A percentile compares a stretch with the other conserved stretches of the same genome.
phyloP scores from a whole-genome alignment of 2,888 invertebrate species.

The Calephelis perditalis region DNA sequence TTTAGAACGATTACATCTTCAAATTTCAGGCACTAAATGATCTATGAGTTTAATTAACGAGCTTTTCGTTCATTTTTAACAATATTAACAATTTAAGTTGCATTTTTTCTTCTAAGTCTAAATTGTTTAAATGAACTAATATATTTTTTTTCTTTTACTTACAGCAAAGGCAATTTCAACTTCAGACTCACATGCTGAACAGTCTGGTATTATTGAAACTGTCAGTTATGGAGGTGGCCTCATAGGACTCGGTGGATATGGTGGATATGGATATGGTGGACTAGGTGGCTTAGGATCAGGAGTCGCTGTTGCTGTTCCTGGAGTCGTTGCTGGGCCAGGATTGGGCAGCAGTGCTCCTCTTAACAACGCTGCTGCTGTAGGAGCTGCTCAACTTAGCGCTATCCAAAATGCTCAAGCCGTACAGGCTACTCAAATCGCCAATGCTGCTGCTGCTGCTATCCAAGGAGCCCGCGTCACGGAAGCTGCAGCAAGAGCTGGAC shows the following conservation, averaged over 20 bases:
- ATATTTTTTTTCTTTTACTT: slow-evolving; percentile 4
- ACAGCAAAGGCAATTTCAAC: slow-evolving; percentile 35
- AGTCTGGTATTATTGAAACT: slow-evolving; percentile 39
- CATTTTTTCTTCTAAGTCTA: background rate
- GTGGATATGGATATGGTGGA: background rate
- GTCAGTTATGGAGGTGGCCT: background rate
- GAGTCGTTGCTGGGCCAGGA: slow-evolving; percentile 16
- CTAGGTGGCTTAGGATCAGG: too few relatives aligned
- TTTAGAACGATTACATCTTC: too few relatives aligned
- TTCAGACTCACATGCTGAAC: slow-evolving; percentile 46
- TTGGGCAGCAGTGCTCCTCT: slow-evolving; percentile 40
- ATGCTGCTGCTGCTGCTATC: slow-evolving; percentile 65
- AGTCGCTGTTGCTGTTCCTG: background rate
- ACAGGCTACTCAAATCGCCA: slow-evolving; percentile 61
- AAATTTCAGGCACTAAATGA: too few relatives aligned
- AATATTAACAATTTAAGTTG: too few relatives aligned
- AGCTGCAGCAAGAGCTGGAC: slow-evolving; percentile 61
- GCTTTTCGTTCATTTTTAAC: too few relatives aligned
- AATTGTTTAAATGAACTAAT: too few relatives aligned
- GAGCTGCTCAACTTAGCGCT: slow-evolving; percentile 67
- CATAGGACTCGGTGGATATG: background rate
- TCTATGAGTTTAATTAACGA: too few relatives aligned
- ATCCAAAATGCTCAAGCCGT: slow-evolving; percentile 70
- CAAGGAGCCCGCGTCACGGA: slow-evolving; percentile 65
- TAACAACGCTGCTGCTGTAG: slow-evolving; percentile 61